Evolutionary conservation across 2,888 invertebrate genomes (phyloP).

Genomic region (Microchrysa polita): DNA sequence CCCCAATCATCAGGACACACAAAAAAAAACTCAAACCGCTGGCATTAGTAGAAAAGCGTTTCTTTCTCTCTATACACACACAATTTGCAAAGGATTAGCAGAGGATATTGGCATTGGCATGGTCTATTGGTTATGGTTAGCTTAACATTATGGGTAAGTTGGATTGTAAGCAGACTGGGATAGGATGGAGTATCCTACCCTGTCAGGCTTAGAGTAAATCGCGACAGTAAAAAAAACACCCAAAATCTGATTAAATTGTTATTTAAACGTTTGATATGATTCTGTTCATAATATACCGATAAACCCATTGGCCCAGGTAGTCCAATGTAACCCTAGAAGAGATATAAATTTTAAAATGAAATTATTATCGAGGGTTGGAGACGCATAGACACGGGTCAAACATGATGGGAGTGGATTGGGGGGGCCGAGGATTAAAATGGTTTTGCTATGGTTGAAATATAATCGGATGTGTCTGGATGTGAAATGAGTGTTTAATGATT

Average conservation of each 20-base stretch:
- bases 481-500: background rate
- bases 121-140: no score
- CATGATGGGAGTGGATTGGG: background rate
- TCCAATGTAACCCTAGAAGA: slow-evolving; percentile 79
- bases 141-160: no score
- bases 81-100: slow-evolving; percentile 23
- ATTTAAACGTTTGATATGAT: background rate
- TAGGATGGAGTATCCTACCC: no score
- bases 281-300: slow-evolving; percentile 15
- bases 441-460: background rate
- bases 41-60: slow-evolving; percentile 37
- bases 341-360: slow-evolving; percentile 54
- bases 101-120: background rate
- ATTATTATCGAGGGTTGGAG: background rate
- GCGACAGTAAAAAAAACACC: slow-evolving; percentile 19
- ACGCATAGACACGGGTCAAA: background rate
- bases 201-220: background rate
- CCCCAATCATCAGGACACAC: background rate
- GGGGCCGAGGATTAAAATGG: background rate
- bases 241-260: slow-evolving; percentile 5
- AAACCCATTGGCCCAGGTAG: slow-evolving; percentile 78
- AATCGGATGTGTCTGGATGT: background rate
- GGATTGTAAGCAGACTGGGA: no score
- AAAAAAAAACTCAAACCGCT: background rate
- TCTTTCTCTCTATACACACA: background rate